Percentiles rank a stretch among this genome's conserved stretches.
Conservation (phyloP, 2,797 vertebrate species). For the Lepilemur septentrionalis region DNA sequence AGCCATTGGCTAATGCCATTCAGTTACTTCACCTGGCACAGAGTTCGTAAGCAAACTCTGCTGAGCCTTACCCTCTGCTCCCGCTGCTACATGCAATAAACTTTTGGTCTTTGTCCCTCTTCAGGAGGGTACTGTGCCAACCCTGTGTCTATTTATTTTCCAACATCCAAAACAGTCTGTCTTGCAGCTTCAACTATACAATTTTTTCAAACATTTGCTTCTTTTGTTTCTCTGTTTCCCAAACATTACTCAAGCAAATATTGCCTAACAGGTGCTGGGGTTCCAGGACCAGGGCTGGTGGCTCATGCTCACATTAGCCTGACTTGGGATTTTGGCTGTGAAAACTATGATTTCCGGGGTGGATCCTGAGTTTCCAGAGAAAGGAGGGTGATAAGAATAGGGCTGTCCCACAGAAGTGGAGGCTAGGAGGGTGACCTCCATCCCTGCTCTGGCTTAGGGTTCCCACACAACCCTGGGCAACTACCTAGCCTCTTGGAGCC, state of each 20-base stretch:
- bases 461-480: neutral
- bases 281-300: neutral
- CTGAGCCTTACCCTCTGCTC: neutral
- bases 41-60: neutral
- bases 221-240: neutral
- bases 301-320: neutral
- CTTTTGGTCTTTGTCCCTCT: constrained; percentile 4
- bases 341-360: neutral
- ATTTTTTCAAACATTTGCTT: neutral
- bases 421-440: neutral
- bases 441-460: neutral
- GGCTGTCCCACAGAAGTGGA: neutral
- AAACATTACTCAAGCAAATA: neutral
- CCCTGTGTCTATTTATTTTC: neutral
- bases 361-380: neutral
- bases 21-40: neutral
- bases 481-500: neutral
- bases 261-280: neutral
- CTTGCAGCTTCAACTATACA: neutral
- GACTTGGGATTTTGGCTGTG: neutral
- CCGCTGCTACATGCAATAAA: neutral
- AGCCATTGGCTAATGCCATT: neutral
- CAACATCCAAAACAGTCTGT: neutral
- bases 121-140: neutral
- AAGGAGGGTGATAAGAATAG: neutral